phyloP scores from a whole-genome alignment of 2,113 vertebrate genomes.

The Cyprinus carpio region DNA sequence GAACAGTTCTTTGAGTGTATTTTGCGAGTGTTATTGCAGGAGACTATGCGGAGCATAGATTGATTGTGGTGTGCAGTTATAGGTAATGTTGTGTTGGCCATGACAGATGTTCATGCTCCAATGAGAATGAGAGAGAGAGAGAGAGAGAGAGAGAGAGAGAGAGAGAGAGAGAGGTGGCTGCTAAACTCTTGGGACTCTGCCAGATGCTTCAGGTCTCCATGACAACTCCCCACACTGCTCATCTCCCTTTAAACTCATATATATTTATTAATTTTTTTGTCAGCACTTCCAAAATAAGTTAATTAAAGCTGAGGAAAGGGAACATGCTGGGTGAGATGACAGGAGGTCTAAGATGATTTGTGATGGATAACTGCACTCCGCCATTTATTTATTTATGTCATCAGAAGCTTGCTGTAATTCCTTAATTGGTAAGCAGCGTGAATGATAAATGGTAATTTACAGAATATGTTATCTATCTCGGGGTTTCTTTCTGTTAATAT shows the following conservation, averaged over 20 bases:
- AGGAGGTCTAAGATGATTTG: constrained; percentile 75
- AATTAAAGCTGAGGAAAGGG: constrained; percentile 76
- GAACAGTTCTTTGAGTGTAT: not conserved
- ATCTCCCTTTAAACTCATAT: constrained; percentile 64
- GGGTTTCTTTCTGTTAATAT: not conserved
- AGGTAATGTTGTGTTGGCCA: constrained; percentile 38
- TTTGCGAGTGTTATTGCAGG: constrained; percentile 9
- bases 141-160: constrained; percentile 30
- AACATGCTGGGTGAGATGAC: constrained; percentile 74
- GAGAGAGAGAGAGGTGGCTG: constrained; percentile 31
- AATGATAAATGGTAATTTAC: constrained; percentile 69
- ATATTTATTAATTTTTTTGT: constrained; percentile 75
- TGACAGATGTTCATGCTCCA: constrained; percentile 49
- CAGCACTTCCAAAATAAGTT: constrained; percentile 77
- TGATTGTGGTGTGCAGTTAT: constrained; percentile 37
- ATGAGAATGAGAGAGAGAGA: constrained; percentile 39
- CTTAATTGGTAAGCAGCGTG: constrained; percentile 65
- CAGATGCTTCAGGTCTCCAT: constrained; percentile 79
- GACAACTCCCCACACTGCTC: constrained; percentile 73
- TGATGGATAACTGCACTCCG: constrained; percentile 76
- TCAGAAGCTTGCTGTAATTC: constrained; percentile 67
- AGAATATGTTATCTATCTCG: constrained; percentile 26
- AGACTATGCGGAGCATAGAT: not conserved
- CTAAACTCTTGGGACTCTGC: constrained; percentile 74
- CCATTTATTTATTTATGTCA: constrained; percentile 71